Evolutionary conservation across 2,797 vertebrate species (phyloP), one percentile per base, ranked within the genome.

Genomic region (Eurystomus glaucurus): DNA sequence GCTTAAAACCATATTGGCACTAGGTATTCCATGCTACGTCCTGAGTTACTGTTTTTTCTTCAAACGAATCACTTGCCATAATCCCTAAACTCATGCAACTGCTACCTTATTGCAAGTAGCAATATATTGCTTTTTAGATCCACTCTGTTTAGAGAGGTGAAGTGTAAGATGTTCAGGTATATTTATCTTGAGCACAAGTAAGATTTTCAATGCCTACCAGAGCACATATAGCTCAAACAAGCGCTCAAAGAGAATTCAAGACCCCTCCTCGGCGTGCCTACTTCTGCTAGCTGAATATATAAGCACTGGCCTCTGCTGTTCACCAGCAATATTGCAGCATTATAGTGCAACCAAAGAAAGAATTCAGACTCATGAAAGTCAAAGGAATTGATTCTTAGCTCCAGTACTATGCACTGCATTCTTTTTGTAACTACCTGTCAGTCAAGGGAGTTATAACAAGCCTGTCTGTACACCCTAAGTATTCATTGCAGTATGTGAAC

Each of bases 391-490:
- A 88, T 28, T 61, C 14, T 84, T 70, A 69, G 35, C 14, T 84
- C 26, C 37, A 65, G 33, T 58, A 65, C 22, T 20, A 28, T 6
- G 11, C 43, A 78, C 3, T 65, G 55, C 11, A 48, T 66, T 89
- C 14, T 61, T 80, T 94, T 77, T 21, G 46, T 71, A 91, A 75
- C 68, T 97, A 98, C 98, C 99, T 99, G 98, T 99, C 99, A 41
- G 99, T 99, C 83, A 99, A 97, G 11, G 99, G 99, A 14, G 99
- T 99, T 96, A 99, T 99, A 81, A 99, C 99, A 93, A 99, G 98
- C 64, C 99, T 96, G 97, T 99, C 99, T 12, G 99, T 99, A 72
- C 99, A 99, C 64, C 99, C 99, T 68, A 99, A 97, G 92, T 99
- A 99, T 35, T 99, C 99, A 52, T 99, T 99, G 96, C 99, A 99